These are phyloP conservation scores for Isurus oxyrinchus DNA, from an alignment of 2,113 vertebrate species.

Conservation along the genomic window DNA sequence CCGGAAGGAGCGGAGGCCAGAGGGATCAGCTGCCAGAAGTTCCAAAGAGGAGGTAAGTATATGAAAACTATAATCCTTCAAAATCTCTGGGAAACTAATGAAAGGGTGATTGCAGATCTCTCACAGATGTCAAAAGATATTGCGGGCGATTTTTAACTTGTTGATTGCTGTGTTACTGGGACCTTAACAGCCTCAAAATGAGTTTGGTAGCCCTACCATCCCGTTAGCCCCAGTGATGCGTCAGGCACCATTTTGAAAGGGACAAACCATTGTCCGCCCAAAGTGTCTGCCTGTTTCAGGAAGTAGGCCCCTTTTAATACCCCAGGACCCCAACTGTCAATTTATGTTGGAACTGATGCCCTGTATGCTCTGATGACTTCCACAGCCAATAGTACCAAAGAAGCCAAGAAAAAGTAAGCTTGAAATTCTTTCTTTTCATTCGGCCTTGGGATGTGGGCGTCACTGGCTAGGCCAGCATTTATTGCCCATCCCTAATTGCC, in stretches of 20 bases:
- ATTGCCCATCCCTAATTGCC: too few relatives aligned
- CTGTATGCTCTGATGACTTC: not conserved
- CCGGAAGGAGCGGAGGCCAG: not conserved
- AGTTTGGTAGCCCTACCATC: not conserved
- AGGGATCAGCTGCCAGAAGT: conserved; percentile 26
- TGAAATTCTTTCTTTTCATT: not conserved
- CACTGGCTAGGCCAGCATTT: too few relatives aligned
- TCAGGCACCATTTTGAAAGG: not conserved
- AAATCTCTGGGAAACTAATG: not conserved
- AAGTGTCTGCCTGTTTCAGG: not conserved
- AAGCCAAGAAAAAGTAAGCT: not conserved
- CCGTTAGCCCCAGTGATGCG: not conserved
- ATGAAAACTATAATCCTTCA: not conserved
- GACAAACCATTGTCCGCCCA: not conserved
- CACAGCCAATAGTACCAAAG: not conserved
- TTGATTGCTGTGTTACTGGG: not conserved
- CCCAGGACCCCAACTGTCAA: not conserved
- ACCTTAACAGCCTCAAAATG: not conserved
- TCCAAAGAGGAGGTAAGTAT: conserved; percentile 23
- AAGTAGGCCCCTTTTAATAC: not conserved
- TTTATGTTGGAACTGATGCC: not conserved
- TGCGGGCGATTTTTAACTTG: not conserved
- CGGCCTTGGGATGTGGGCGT: too few relatives aligned
- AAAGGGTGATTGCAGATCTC: not conserved
- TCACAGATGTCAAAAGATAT: not conserved